Conservation (phyloP, 2,113 vertebrate genomes). For the Perca schrenkii region DNA sequence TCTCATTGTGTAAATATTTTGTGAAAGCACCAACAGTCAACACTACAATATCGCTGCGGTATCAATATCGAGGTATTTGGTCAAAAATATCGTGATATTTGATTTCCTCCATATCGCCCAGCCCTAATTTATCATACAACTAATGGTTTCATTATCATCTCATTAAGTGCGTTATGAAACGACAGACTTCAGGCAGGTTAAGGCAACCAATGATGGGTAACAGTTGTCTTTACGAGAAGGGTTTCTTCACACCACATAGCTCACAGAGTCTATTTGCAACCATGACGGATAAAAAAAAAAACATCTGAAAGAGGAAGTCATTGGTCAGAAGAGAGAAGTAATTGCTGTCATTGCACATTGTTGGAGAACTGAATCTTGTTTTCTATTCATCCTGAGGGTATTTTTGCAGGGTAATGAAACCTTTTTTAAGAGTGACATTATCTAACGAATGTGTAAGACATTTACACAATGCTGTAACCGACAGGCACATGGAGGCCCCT, state of each 20-base stretch:
- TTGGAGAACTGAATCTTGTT: constrained; percentile 10
- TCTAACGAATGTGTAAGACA: background rate
- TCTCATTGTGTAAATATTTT: too few relatives aligned
- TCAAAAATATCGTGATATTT: too few relatives aligned
- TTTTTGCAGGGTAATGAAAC: background rate
- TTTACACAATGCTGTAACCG: background rate
- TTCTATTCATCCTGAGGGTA: background rate
- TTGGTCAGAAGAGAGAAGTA: constrained; percentile 57
- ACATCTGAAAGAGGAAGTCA: constrained; percentile 52
- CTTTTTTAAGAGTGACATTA: background rate
- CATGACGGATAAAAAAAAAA: constrained; percentile 3
- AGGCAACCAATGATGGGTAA: background rate
- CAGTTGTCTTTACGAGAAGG: background rate
- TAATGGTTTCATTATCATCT: too few relatives aligned
- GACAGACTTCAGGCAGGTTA: background rate
- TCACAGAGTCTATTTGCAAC: background rate
- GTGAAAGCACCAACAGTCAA: too few relatives aligned
- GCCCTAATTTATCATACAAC: too few relatives aligned
- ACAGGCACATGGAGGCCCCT: background rate
- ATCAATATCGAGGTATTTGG: too few relatives aligned
- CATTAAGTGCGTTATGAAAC: too few relatives aligned
- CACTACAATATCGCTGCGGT: too few relatives aligned
- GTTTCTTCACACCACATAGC: background rate
- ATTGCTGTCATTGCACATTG: background rate
- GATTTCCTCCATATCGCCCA: too few relatives aligned